Evolutionary conservation across 1,140 invertebrate species (phyloP).

Genomic region (Thereuonema tuberculata): DNA sequence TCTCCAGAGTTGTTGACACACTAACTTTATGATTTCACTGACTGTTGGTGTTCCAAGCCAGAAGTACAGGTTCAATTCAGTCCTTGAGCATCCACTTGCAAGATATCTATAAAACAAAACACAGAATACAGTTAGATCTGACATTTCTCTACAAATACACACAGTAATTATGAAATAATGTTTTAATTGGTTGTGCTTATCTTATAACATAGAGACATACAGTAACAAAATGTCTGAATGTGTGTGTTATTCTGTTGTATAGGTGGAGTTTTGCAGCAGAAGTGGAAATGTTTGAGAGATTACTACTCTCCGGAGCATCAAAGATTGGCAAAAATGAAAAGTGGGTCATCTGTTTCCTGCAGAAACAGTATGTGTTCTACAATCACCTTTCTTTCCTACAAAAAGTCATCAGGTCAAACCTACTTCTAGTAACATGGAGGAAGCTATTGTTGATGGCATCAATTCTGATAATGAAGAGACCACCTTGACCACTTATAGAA

Average conservation of each 20-base stretch:
- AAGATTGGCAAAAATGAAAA: background rate
- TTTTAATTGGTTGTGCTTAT: background rate
- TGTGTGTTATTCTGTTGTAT: background rate
- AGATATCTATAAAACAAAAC: conserved; percentile 5
- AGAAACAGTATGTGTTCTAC: background rate
- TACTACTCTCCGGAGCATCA: background rate
- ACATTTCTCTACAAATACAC: no score
- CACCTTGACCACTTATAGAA: background rate
- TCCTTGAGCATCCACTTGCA: background rate
- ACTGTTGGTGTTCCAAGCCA: background rate
- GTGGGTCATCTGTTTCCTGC: background rate
- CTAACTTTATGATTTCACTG: background rate
- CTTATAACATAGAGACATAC: background rate
- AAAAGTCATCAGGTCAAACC: background rate
- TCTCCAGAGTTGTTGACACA: background rate
- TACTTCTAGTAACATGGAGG: background rate
- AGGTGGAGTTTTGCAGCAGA: background rate
- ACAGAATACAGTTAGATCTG: no score
- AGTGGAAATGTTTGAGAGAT: background rate
- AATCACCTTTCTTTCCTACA: background rate
- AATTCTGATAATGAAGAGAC: background rate
- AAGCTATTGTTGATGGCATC: background rate
- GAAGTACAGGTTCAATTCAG: background rate
- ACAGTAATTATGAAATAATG: no score
- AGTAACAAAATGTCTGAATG: background rate